phyloP scores from a whole-genome alignment of 2,113 vertebrate species.

The Sula dactylatra region DNA sequence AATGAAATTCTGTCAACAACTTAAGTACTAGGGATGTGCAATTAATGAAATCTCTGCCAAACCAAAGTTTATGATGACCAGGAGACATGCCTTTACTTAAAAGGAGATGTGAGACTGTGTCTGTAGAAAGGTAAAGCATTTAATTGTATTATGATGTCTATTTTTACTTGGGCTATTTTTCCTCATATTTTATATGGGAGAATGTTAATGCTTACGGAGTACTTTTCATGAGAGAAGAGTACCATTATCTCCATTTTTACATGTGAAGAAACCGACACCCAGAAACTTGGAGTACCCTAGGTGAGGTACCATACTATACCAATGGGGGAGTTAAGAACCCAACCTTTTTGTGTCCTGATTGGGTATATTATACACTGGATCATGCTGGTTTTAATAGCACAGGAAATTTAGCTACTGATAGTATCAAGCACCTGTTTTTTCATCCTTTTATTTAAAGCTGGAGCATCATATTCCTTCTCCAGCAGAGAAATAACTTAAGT shows the following conservation, averaged over 20 bases:
- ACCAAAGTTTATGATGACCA: background rate
- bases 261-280: background rate
- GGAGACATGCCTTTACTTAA: background rate
- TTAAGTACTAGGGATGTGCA: background rate
- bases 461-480: background rate
- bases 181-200: background rate
- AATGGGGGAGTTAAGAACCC: background rate
- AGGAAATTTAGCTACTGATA: background rate
- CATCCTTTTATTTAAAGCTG: background rate
- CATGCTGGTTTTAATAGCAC: background rate
- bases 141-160: background rate
- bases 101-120: background rate
- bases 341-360: background rate
- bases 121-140: background rate
- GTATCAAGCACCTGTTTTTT: background rate
- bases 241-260: background rate
- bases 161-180: background rate
- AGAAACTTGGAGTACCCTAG: background rate
- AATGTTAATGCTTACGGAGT: background rate
- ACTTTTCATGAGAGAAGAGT: background rate
- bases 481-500: background rate
- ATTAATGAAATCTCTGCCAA: background rate
- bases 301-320: background rate
- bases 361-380: background rate
- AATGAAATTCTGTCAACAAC: background rate